A percentile compares a stretch with the other conserved stretches of the same genome.
phyloP scores from a whole-genome alignment of 2,888 invertebrate species.

The Xanthostigma xanthostigma region DNA sequence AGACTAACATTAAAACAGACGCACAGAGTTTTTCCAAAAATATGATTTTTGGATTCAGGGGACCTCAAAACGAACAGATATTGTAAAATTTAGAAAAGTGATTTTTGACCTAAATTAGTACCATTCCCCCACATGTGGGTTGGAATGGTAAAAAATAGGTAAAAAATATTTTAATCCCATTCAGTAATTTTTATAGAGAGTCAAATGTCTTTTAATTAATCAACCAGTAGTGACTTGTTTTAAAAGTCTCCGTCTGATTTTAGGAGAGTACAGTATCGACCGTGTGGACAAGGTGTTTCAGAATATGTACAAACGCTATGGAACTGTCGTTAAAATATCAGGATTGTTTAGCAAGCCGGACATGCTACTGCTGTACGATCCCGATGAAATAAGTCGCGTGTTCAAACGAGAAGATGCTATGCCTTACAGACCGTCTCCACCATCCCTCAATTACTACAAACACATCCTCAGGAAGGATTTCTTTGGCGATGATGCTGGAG shows the following conservation, averaged over 20 bases:
- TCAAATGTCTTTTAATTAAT: too few relatives aligned
- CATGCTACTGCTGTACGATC: constrained; percentile 58
- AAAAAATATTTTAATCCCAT: too few relatives aligned
- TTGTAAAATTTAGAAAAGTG: too few relatives aligned
- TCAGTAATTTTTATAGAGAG: too few relatives aligned
- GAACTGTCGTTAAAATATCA: constrained; percentile 50
- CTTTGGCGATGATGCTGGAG: constrained; percentile 50
- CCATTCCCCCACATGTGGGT: too few relatives aligned
- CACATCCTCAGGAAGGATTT: constrained; percentile 51
- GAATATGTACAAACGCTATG: constrained; percentile 41
- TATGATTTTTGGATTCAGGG: too few relatives aligned
- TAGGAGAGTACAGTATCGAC: constrained; percentile 47
- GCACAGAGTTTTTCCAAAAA: too few relatives aligned
- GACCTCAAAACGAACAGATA: too few relatives aligned
- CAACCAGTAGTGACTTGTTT: too few relatives aligned
- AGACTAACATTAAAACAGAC: too few relatives aligned
- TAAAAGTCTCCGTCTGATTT: constrained; percentile 9
- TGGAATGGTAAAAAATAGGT: too few relatives aligned
- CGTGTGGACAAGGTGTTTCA: constrained; percentile 49
- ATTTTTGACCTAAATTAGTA: too few relatives aligned
- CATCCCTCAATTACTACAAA: constrained; percentile 58
- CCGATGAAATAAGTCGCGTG: constrained; percentile 51
- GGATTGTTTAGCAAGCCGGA: constrained; percentile 55
- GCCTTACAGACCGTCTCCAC: constrained; percentile 61
- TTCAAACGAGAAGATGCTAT: constrained; percentile 51